phyloP scores from a whole-genome alignment of 2,113 vertebrate species.

The Leiothrix lutea region DNA sequence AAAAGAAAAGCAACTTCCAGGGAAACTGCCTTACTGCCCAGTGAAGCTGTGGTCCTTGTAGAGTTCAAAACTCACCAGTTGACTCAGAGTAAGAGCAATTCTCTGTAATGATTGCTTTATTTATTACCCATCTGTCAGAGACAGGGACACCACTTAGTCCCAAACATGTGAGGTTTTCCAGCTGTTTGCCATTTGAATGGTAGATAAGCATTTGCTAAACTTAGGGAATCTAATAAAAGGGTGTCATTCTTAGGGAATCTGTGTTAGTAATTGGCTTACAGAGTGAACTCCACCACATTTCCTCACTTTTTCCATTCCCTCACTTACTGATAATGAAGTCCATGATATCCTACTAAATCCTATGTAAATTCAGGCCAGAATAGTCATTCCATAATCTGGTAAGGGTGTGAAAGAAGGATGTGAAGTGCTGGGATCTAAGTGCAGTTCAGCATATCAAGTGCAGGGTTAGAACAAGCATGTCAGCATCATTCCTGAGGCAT shows the following conservation, averaged over 20 bases:
- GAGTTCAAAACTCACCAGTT: background rate
- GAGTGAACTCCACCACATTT: background rate
- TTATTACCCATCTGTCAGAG: background rate
- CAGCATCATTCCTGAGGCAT: background rate
- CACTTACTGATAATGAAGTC: slow-evolving; percentile 10
- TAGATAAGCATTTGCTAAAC: background rate
- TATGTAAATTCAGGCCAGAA: background rate
- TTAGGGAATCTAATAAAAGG: background rate
- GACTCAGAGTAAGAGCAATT: background rate
- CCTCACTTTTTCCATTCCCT: slow-evolving; percentile 38
- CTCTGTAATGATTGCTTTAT: background rate
- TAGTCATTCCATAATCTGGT: background rate
- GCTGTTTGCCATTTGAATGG: background rate
- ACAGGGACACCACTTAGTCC: background rate
- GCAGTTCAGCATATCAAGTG: background rate
- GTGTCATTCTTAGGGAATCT: background rate
- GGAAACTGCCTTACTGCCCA: background rate
- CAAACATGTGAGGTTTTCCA: background rate
- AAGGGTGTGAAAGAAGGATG: background rate
- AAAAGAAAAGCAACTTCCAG: background rate
- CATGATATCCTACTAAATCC: background rate
- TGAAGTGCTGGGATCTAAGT: background rate
- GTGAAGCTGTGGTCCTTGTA: background rate
- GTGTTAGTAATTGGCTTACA: background rate
- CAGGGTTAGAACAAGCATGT: background rate